Conservation (phyloP, 2,888 invertebrate species). For the Mesorhabditis sp. region DNA sequence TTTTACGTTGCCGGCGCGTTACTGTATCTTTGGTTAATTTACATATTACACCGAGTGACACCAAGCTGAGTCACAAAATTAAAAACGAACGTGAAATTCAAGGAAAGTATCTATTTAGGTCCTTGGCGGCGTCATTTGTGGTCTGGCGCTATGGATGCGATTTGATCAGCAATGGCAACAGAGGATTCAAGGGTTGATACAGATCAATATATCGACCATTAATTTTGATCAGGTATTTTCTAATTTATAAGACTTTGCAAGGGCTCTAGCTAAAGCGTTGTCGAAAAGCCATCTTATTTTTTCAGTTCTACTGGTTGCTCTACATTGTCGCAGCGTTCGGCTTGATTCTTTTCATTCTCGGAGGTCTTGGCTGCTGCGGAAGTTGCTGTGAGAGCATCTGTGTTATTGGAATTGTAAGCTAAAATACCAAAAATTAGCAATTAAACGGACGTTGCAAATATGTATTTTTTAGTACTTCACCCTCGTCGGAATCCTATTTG, state of each 20-base stretch:
- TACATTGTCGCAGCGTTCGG: slow-evolving; percentile 37
- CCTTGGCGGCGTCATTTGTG: slow-evolving; percentile 34
- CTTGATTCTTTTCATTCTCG: slow-evolving; percentile 37
- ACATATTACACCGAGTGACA: too few relatives aligned
- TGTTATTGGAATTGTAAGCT: slow-evolving; percentile 31
- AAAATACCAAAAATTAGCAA: slow-evolving; percentile 9
- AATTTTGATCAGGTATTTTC: neutral
- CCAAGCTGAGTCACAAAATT: too few relatives aligned
- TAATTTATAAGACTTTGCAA: neutral
- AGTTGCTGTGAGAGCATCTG: slow-evolving; percentile 40
- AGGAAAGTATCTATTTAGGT: too few relatives aligned
- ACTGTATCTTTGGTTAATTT: too few relatives aligned
- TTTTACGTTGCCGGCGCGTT: too few relatives aligned
- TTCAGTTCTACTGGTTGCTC: slow-evolving; percentile 33
- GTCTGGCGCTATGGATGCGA: slow-evolving; percentile 36
- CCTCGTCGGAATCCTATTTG: slow-evolving; percentile 33
- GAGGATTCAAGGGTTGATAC: neutral
- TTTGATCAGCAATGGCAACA: slow-evolving; percentile 29
- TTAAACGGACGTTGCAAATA: neutral
- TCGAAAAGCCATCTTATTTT: neutral
- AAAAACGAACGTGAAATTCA: too few relatives aligned
- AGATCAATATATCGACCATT: neutral
- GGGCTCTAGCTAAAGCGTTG: too few relatives aligned
- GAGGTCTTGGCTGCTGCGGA: slow-evolving; percentile 48
- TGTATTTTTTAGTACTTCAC: slow-evolving; percentile 35